Evolutionary conservation across 2,797 vertebrate species (phyloP), one percentile per base, ranked within the genome.

Genomic region (Aulostomus chinensis): DNA sequence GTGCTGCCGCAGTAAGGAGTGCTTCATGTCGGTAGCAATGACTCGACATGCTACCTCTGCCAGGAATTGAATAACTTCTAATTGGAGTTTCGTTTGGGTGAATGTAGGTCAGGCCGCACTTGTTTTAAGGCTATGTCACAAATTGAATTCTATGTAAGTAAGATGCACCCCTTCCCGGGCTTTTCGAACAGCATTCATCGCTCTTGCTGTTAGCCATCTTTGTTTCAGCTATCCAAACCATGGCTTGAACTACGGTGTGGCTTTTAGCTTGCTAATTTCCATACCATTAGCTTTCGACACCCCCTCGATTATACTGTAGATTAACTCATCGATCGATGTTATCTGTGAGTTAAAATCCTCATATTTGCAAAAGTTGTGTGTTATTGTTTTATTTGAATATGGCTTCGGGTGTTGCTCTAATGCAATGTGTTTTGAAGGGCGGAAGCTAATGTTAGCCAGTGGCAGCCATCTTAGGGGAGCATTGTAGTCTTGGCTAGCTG

Each of bases 391-490:
- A 4, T 2, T n/a, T 0, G 0, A 9, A 13, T 1, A 3, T 32
- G 8, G 25, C 36, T 52, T 29, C n/a, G 10, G 12, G 25, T 42
- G 2, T 21, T 33, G 32, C 45, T 34, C 38, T 55, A 48, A 54
- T 78, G 70, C 39, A 45, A 49, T 56, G 58, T 58, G 37, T 65
- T 59, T 46, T 76, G 72, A 76, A 86, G 87, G 89, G 88, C 91
- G 91, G 88, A 91, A 88, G 90, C 90, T 89, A 78, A 55, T 29
- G 54, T 61, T 81, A 84, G 82, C 80, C 71, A 60, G 55, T 51
- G 90, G 90, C 92, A 91, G 92, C 92, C 92, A 93, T 93, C 84
- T 93, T 93, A 91, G 68, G 73, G 76, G 54, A 80, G 64, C 72
- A 67, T 81, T 47, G 78, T 79, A 58, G 74, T 85, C 62, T 78